Evolutionary conservation across 2,797 vertebrate genomes (phyloP), one percentile per base, ranked within the genome.

Genomic region (Alauda arvensis): DNA sequence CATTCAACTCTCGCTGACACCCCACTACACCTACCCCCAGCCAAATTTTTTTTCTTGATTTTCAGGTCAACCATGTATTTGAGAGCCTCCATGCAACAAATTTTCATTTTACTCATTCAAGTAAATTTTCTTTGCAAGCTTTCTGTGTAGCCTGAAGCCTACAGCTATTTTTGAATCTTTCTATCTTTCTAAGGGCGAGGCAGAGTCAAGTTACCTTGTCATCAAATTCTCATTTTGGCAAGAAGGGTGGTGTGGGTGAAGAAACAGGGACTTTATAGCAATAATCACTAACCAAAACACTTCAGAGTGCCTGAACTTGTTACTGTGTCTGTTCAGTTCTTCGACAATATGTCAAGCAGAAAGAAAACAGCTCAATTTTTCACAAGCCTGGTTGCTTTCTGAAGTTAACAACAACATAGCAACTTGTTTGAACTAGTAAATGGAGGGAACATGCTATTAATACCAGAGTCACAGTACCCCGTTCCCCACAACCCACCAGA

Each of bases 301-400:
- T 94, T 90, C 80, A 89, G 77, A 91, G 88, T 92, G 92, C 87
- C 93, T 92, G 91, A 94, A 95, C 90, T 94, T 94, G 92, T 95
- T 93, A 77, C 77, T 83, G 85, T 5, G 33, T 94, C 77, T 93
- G 85, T 89, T 93, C 90, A 83, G 85, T 91, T 94, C 80, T 95
- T 91, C 48, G 6, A 92, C 90, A 85, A 90, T 91, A 95, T 60
- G 89, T 92, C 93, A 95, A 92, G 93, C 93, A 93, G 91, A 95
- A 95, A 94, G 85, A 95, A 95, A 95, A 93, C 94, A 95, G 89
- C 91, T 93, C 86, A 92, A 89, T 95, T 95, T 95, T 93, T 94
- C 93, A 92, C 90, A 94, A 94, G 91, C 75, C 78, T 87, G 48
- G 53, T 85, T 94, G 88, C 89, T 93, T 91, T 94, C 93, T 94